phyloP scores from a whole-genome alignment of 2,888 invertebrate genomes.

The Cerceris rybyensis region DNA sequence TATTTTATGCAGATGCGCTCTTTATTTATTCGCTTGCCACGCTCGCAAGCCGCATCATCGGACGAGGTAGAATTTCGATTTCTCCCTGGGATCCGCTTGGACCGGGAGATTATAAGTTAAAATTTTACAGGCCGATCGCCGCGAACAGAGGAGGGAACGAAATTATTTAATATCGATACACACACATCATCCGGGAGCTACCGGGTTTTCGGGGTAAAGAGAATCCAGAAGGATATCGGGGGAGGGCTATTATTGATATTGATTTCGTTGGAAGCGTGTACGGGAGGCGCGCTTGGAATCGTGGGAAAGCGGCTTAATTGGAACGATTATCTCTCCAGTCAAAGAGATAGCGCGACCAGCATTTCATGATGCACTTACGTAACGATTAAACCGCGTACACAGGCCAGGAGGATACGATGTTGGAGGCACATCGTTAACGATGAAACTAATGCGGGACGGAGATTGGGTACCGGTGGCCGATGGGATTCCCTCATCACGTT shows the following conservation, averaged over 20 bases:
- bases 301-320: slow-evolving; percentile 67
- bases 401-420: slow-evolving; percentile 40
- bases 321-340: slow-evolving; percentile 63
- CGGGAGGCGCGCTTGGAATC: slow-evolving; percentile 37
- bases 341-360: slow-evolving; percentile 68
- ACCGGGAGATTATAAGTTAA: slow-evolving; percentile 43
- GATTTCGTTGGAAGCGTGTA: slow-evolving; percentile 46
- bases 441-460: slow-evolving; percentile 68
- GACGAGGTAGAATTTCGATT: slow-evolving; percentile 27
- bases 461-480: slow-evolving; percentile 48
- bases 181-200: too few relatives aligned
- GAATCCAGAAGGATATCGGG: not conserved
- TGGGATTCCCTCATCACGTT: slow-evolving; percentile 48
- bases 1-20: slow-evolving; percentile 14
- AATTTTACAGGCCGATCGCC: slow-evolving; percentile 51
- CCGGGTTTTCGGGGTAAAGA: not conserved
- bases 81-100: slow-evolving; percentile 24
- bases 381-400: slow-evolving; percentile 60
- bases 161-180: slow-evolving; percentile 52
- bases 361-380: slow-evolving; percentile 67
- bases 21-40: slow-evolving; percentile 3
- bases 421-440: slow-evolving; percentile 59
- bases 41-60: slow-evolving; percentile 1
- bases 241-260: slow-evolving; percentile 54
- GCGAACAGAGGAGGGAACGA: slow-evolving; percentile 13